Evolutionary conservation across 2,113 vertebrate species (phyloP), one percentile per base, ranked within the genome.

Genomic region (Suncus etruscus): DNA sequence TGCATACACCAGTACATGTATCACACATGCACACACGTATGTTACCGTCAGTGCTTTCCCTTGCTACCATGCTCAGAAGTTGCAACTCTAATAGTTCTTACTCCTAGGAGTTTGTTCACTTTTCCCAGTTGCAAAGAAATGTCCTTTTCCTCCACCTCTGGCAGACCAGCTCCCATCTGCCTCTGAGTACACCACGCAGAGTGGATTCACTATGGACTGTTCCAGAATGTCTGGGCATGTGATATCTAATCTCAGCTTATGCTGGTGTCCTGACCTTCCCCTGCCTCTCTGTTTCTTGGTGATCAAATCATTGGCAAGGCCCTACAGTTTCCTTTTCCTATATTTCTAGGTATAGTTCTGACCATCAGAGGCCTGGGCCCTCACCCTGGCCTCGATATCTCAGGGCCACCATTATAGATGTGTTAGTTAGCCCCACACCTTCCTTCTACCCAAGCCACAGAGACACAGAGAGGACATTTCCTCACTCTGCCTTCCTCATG

Each of bases 81-180:
- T 72, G 32, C 51, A 47, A 14, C 6, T 80, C 65, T 73, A 54
- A 45, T 10, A 75, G 45, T 10, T 45, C 61, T 74, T 90, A 81
- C 65, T 74, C 83, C 47, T 0, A 2, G 10, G 76, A 48, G 45
- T 2, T 29, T 11, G 11, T 14, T 70, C 27, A 27, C 51, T 24
- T 83, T 63, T 45, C 32, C 63, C 51, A 11, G 14, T n/a, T 29
- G 61, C 10, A 74, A 73, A 12, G 8, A 47, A 48, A 29, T 16
- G 18, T 61, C 25, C 48, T 6, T 78, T 24, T 25, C 69, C 54
- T 77, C 48, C 31, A 10, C 11, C 58, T 14, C 45, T 32, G 0
- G 75, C 0, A 1, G 32, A 24, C 86, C 54, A 1, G 0, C 27
- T 3, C 24, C 86, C 47, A 1, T 0, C 27, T 3, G 0, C 14